Evolutionary conservation across 53 echinoderm and acorn worm genomes (phyloP).

Genomic region (Mesocentrotus franciscanus): DNA sequence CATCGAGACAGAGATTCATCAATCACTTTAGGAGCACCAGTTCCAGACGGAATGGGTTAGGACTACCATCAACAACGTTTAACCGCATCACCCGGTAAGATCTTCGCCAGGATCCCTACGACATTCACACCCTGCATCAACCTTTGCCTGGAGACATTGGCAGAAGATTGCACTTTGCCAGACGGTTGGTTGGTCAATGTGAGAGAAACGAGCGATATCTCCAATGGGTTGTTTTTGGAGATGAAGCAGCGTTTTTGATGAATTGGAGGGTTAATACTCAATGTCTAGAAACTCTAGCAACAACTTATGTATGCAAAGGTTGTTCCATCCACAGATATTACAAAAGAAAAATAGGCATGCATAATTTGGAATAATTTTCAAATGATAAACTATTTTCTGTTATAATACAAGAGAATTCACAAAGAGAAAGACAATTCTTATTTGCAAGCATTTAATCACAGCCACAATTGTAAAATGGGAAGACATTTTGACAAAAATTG

Average conservation of each 20-base stretch:
- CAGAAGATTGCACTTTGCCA: neutral
- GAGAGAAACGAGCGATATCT: neutral
- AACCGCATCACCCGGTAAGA: neutral
- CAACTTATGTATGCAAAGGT: no score
- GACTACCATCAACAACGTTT: neutral
- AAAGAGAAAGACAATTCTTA: neutral
- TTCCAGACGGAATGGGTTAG: neutral
- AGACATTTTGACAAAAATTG: neutral
- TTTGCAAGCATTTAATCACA: slow-evolving; percentile 39
- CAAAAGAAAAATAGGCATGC: no score
- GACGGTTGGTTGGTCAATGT: neutral
- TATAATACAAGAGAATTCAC: no score
- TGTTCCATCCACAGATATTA: no score
- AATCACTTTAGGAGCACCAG: neutral
- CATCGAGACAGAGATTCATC: no score
- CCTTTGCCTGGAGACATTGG: neutral
- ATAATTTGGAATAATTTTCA: no score
- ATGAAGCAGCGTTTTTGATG: neutral
- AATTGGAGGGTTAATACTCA: neutral
- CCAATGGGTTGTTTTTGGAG: neutral
- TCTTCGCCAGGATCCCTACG: neutral
- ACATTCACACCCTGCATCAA: neutral
- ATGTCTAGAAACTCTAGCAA: no score
- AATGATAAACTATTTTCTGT: neutral
- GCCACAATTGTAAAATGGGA: neutral